Conservation (phyloP, 1,140 invertebrate genomes). For the Plutomurus gul region DNA sequence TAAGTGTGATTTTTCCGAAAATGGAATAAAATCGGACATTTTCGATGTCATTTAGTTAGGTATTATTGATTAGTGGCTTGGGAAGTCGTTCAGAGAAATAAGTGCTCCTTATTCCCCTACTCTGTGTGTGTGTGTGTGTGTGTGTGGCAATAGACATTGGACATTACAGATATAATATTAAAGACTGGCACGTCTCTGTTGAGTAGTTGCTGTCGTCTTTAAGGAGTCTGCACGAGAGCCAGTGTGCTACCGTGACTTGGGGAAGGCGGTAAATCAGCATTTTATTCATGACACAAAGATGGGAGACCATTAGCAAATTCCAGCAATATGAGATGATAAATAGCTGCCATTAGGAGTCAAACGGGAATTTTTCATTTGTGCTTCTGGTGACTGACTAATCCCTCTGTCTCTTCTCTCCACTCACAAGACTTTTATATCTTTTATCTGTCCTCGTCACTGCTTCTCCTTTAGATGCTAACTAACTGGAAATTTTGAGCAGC, state of each 20-base stretch:
- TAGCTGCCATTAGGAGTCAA: conserved; percentile 43
- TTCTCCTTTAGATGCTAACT: not conserved
- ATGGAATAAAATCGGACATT: conserved; percentile 20
- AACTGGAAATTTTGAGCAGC: not conserved
- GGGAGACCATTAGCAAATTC: conserved; percentile 40
- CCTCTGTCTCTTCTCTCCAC: conserved; percentile 15
- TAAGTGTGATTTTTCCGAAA: conserved; percentile 6
- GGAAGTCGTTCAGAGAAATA: too few species aligned
- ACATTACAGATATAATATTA: conserved; percentile 13
- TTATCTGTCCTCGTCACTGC: not conserved
- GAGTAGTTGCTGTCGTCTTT: not conserved
- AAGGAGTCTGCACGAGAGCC: not conserved
- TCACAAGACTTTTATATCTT: conserved; percentile 6
- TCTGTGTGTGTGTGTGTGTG: too few species aligned
- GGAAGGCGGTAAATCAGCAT: conserved; percentile 35
- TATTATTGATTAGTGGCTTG: not conserved
- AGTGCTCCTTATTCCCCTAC: too few species aligned
- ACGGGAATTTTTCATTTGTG: conserved; percentile 42
- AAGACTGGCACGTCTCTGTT: not conserved
- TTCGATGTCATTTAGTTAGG: conserved; percentile 11
- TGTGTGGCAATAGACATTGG: too few species aligned
- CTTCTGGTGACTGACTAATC: conserved; percentile 32
- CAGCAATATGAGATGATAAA: conserved; percentile 42
- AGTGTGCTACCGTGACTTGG: not conserved
- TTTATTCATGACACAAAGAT: conserved; percentile 42